Evolutionary conservation across 2,113 vertebrate genomes (phyloP), one percentile per base, ranked within the genome.

Genomic region (Ochotona princeps): DNA sequence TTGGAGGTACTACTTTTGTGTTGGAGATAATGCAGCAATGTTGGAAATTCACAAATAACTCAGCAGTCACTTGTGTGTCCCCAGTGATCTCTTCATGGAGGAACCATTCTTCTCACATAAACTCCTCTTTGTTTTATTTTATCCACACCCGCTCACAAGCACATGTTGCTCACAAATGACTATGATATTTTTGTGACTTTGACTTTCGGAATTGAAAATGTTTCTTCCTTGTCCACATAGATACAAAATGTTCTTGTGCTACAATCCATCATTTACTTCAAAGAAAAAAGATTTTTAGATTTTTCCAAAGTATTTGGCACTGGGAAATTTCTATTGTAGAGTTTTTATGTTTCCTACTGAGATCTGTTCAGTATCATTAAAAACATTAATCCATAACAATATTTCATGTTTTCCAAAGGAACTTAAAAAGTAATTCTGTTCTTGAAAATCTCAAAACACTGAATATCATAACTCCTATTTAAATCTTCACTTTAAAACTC

Each of bases 391-490:
- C 67, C 60, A 86, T 23, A 67, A 38, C 54, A 76, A 87, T 94
- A 73, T 94, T 94, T 93, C 66, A 65, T 84, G 66, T 93, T 63
- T 96, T 87, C n/a, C 49, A 61, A 92, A 95, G 83, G 85, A 94
- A 95, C 93, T 96, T 91, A 92, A 94, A 92, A 94, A 89, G 76
- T 92, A 96, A 94, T 89, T 95, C 66, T 87, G 15, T 83, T 95
- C 94, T 96, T 94, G 54, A 86, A 92, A 83, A 93, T 5, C 21
- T 92, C 63, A 78, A 79, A 92, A 86, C n/a, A 76, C 32, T 95
- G 80, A 89, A 69, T 93, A 65, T 79, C 95, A 65, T 83, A 94
- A 88, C 73, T 90, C 66, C 75, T 88, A 92, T 60, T 95, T 91
- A 94, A 96, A 89, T 89, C 44, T 85, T 91, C 49, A 67, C 81